These are phyloP conservation scores for Acrocera orbiculus DNA, from an alignment of 2,888 invertebrate species.

Conservation along the genomic window DNA sequence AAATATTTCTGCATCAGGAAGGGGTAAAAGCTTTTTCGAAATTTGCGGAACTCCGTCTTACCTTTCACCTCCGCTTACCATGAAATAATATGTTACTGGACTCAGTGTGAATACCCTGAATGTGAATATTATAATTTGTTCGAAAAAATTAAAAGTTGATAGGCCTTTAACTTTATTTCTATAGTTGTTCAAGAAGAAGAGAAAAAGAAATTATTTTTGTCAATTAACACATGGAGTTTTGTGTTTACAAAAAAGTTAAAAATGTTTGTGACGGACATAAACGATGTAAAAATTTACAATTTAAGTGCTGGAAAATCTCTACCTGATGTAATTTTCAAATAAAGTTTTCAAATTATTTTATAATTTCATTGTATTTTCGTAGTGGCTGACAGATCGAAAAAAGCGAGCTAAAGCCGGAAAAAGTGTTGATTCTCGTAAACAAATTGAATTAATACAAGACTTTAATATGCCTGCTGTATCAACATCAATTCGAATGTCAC, in stretches of 20 bases:
- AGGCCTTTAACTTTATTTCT: too few species aligned
- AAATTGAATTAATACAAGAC: constrained; percentile 95
- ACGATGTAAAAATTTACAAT: constrained; percentile 96
- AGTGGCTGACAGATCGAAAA: constrained; percentile 80
- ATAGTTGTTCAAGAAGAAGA: too few species aligned
- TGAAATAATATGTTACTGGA: too few species aligned
- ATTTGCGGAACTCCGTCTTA: too few species aligned
- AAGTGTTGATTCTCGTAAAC: constrained; percentile 72
- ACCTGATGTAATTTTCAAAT: constrained; percentile 58
- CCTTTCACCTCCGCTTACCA: too few species aligned
- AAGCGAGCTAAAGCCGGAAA: constrained; percentile 65
- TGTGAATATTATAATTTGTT: too few species aligned
- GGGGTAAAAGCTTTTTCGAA: too few species aligned
- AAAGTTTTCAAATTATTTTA: not conserved
- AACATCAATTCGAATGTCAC: constrained; percentile 63
- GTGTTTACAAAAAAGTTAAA: constrained; percentile 18
- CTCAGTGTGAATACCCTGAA: too few species aligned
- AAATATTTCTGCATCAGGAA: too few species aligned
- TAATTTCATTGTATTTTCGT: constrained; percentile 18
- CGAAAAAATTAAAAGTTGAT: too few species aligned
- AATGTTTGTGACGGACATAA: constrained; percentile 87
- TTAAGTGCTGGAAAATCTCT: constrained; percentile 90
- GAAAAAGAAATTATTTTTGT: too few species aligned
- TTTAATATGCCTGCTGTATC: constrained; percentile 98
- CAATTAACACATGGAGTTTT: too few species aligned